Percentiles rank a stretch among this genome's conserved stretches.
Evolutionary conservation across 2,888 invertebrate genomes (phyloP).

Genomic region (Agonum fuliginosum): DNA sequence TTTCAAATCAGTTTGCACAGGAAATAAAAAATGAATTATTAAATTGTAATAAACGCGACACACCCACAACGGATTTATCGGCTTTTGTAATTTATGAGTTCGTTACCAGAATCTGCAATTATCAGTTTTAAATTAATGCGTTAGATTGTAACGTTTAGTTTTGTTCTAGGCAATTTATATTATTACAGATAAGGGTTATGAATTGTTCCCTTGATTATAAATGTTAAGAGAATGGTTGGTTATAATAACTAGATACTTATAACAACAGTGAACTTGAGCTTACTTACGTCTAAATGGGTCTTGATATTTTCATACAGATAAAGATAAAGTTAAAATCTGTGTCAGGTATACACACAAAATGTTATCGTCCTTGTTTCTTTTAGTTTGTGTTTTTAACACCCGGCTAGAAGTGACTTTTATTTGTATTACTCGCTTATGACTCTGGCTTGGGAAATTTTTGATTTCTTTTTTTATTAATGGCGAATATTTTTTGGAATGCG

Average conservation of each 20-base stretch:
- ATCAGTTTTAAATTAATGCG: slow-evolving; percentile 28
- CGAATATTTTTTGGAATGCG: too few species aligned
- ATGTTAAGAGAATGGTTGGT: slow-evolving; percentile 24
- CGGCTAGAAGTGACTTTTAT: too few species aligned
- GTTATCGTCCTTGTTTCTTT: too few species aligned
- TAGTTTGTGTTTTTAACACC: too few species aligned
- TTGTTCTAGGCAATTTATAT: slow-evolving; percentile 24
- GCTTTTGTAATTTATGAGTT: slow-evolving; percentile 4
- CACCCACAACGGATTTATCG: slow-evolving; percentile 1
- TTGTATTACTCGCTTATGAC: too few species aligned
- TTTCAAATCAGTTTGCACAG: slow-evolving; percentile 15
- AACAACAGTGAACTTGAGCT: slow-evolving; percentile 20
- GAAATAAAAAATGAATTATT: slow-evolving; percentile 35
- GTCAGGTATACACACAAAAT: too few species aligned
- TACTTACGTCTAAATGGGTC: too few species aligned
- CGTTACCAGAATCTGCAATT: slow-evolving; percentile 21
- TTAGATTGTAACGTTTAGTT: neutral
- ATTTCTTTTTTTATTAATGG: too few species aligned
- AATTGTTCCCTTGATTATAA: neutral
- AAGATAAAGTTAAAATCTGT: too few species aligned
- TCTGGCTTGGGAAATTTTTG: too few species aligned
- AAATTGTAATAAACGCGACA: slow-evolving; percentile 14
- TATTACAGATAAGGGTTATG: slow-evolving; percentile 10
- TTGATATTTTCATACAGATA: too few species aligned
- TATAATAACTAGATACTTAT: too few species aligned